phyloP scores from a whole-genome alignment of 1,140 invertebrate species.

The Zaprionus taronus region DNA sequence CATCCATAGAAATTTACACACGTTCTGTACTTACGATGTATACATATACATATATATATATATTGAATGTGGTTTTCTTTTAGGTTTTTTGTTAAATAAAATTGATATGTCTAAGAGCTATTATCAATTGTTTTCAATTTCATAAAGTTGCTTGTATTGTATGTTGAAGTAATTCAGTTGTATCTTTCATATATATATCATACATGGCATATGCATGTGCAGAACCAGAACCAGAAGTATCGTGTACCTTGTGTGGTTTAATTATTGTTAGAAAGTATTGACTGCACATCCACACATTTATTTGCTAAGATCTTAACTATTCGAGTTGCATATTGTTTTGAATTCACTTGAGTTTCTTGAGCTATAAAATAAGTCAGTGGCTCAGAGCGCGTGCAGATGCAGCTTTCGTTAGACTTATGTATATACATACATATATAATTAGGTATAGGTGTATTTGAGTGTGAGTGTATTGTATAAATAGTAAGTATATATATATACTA shows the following conservation, averaged over 20 bases:
- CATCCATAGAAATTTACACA: conserved; percentile 56
- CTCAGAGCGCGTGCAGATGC: conserved; percentile 11
- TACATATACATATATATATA: conserved; percentile 26
- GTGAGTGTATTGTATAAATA: conserved; percentile 58
- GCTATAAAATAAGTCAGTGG: conserved; percentile 31
- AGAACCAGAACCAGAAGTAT: conserved; percentile 7
- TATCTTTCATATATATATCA: conserved; percentile 34
- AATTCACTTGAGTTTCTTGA: conserved; percentile 47
- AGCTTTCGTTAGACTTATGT: conserved; percentile 18
- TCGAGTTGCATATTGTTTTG: conserved; percentile 37
- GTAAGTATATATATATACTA: conserved; percentile 6
- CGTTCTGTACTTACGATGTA: conserved; percentile 41
- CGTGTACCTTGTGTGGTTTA: conserved; percentile 18
- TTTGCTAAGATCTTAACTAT: conserved; percentile 50
- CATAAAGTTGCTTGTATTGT: conserved; percentile 70
- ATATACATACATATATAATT: conserved; percentile 29
- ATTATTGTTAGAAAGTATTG: conserved; percentile 52
- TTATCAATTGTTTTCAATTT: conserved; percentile 84
- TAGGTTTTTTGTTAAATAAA: conserved; percentile 61
- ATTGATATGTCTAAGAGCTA: conserved; percentile 85
- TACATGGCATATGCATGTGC: conserved; percentile 35
- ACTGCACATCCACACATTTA: conserved; percentile 16
- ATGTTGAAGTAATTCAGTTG: conserved; percentile 70
- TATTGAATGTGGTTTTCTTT: conserved; percentile 34
- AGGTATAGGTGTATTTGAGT: conserved; percentile 44